Conservation (phyloP, 2,113 vertebrate species). For the Planiliza haematocheilus region DNA sequence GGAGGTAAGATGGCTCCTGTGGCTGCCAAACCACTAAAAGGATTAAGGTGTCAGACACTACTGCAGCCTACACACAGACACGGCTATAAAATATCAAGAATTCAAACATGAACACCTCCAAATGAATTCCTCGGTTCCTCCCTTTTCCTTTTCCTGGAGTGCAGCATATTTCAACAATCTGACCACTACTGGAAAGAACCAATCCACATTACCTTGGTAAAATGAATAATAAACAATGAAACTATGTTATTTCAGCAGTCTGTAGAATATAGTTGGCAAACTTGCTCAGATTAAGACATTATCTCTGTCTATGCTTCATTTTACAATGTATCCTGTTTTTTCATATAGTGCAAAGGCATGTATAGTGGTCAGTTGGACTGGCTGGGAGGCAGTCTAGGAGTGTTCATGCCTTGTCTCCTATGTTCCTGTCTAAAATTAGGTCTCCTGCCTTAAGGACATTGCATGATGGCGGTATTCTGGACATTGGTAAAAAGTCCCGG, state of each 20-base stretch:
- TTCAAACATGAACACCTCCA: conserved; percentile 43
- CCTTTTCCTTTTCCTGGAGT: conserved; percentile 1
- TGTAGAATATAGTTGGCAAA: too few relatives aligned
- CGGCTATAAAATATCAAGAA: conserved; percentile 27
- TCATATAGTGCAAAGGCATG: conserved; percentile 21
- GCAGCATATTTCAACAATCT: conserved; percentile 11
- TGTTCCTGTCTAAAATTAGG: conserved; percentile 73
- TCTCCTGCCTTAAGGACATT: conserved; percentile 46
- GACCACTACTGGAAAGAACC: background rate
- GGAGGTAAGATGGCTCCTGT: conserved; percentile 20
- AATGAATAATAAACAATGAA: background rate
- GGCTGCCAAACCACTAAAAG: conserved; percentile 59
- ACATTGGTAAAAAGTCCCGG: conserved; percentile 20
- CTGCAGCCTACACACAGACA: conserved; percentile 30
- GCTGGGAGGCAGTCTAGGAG: conserved; percentile 48
- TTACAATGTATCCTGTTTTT: conserved; percentile 43
- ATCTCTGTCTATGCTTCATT: conserved; percentile 16
- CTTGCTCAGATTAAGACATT: conserved; percentile 29
- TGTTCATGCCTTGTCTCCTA: conserved; percentile 42
- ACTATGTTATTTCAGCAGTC: background rate
- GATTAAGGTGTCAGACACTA: conserved; percentile 47
- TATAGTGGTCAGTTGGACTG: conserved; percentile 30
- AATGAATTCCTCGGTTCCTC: conserved; percentile 59
- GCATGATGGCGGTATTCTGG: conserved; percentile 36
- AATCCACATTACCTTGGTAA: background rate